Percentiles rank a stretch among this genome's conserved stretches.
These are phyloP conservation scores for Semaprochilodus insignis DNA, from an alignment of 2,797 vertebrate genomes.

Conservation along the genomic window DNA sequence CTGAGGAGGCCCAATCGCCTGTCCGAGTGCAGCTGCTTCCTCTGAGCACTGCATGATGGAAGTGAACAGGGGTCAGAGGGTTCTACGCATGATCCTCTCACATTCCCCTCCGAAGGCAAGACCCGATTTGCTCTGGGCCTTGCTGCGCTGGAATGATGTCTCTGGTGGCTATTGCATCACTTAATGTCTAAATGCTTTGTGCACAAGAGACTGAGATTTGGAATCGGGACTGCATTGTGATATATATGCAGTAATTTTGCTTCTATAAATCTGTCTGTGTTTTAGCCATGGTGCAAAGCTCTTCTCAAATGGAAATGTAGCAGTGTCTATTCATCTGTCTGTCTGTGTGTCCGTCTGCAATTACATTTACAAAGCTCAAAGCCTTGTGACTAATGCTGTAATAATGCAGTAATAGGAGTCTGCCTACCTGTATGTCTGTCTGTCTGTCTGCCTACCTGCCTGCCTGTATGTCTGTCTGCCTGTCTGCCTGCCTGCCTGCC, in stretches of 20 bases:
- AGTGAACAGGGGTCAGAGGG: constrained; percentile 55
- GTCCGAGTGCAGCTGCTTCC: constrained; percentile 59
- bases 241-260: constrained; percentile 32
- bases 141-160: constrained; percentile 46
- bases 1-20: constrained; percentile 44
- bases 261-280: constrained; percentile 36
- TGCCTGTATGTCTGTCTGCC: too few relatives aligned
- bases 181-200: constrained; percentile 28
- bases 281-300: constrained; percentile 20
- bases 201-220: constrained; percentile 38
- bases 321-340: background rate
- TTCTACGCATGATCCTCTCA: constrained; percentile 43
- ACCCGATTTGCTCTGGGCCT: constrained; percentile 42
- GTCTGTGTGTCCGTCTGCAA: background rate
- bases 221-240: constrained; percentile 33
- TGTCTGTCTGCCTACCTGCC: too few relatives aligned
- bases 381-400: background rate
- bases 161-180: constrained; percentile 50
- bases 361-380: background rate
- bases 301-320: background rate
- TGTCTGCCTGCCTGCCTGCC: too few relatives aligned
- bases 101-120: constrained; percentile 29
- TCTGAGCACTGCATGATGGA: constrained; percentile 57
- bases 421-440: too few relatives aligned
- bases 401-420: too few relatives aligned